A percentile compares a stretch with the other conserved stretches of the same genome.
Evolutionary conservation across 1,140 invertebrate species (phyloP).

Genomic region (Sminthurinus signatus): DNA sequence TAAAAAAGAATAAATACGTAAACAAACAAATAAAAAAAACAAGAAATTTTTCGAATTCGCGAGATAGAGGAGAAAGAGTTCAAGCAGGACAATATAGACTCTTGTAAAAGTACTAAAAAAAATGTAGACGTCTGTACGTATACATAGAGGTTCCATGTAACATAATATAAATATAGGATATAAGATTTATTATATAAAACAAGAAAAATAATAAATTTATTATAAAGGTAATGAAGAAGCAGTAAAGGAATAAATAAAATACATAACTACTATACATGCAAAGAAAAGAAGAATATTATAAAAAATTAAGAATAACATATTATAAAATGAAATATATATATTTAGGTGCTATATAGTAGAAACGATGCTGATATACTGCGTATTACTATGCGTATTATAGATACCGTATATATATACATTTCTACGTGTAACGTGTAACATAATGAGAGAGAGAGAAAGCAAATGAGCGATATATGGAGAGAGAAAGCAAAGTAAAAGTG

Average conservation of each 20-base stretch:
- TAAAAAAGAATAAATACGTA: too few relatives aligned
- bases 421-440: too few relatives aligned
- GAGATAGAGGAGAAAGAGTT: slow-evolving; percentile 11
- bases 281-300: neutral
- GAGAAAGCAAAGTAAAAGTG: neutral
- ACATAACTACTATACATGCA: too few relatives aligned
- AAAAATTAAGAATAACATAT: neutral
- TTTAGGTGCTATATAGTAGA: neutral
- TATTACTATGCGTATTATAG: too few relatives aligned
- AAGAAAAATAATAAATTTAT: too few relatives aligned
- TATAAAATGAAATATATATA: neutral
- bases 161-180: too few relatives aligned
- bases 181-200: too few relatives aligned
- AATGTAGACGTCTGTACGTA: slow-evolving; percentile 4
- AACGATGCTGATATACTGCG: neutral
- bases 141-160: neutral
- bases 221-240: too few relatives aligned
- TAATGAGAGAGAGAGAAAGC: neutral
- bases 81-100: slow-evolving; percentile 31
- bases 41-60: too few relatives aligned
- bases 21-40: too few relatives aligned
- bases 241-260: too few relatives aligned
- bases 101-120: slow-evolving; percentile 12
- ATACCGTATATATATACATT: too few relatives aligned
- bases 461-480: neutral